A percentile compares a stretch with the other conserved stretches of the same genome.
Evolutionary conservation across 2,888 invertebrate genomes (phyloP).

Genomic region (Acanthosepion pharaonis): DNA sequence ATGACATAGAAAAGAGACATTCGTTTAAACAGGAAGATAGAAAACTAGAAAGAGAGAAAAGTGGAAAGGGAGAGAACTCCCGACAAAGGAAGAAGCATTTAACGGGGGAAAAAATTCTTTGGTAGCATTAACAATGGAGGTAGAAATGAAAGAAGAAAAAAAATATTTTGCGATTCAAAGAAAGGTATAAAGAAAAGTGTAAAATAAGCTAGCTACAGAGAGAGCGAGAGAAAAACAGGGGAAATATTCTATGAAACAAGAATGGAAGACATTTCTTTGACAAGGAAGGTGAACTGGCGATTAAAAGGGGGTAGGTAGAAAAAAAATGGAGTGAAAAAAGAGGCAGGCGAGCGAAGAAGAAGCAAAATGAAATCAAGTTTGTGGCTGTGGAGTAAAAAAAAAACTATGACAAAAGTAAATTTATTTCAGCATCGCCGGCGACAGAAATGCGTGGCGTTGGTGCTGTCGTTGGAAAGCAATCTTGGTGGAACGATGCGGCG

Average conservation of each 20-base stretch:
- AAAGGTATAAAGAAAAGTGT: neutral
- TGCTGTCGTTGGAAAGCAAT: too few species aligned
- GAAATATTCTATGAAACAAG: neutral
- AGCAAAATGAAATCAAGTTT: neutral
- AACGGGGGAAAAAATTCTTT: neutral
- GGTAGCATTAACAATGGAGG: neutral
- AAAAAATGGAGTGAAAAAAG: neutral
- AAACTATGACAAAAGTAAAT: too few species aligned
- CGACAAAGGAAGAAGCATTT: neutral
- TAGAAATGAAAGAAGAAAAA: neutral
- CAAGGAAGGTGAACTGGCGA: neutral
- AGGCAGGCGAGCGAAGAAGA: too few species aligned
- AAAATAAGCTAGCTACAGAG: neutral
- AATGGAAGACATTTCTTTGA: neutral
- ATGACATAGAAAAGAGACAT: too few species aligned
- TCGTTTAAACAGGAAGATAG: too few species aligned
- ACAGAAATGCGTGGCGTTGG: too few species aligned
- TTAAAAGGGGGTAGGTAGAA: neutral
- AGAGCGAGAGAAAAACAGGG: neutral
- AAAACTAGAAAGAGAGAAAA: neutral
- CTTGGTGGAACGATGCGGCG: too few species aligned
- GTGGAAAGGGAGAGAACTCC: neutral
- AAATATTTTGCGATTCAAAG: fast-evolving
- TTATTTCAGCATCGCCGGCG: too few species aligned
- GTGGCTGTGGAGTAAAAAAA: too few species aligned